Evolutionary conservation across 2,888 invertebrate species (phyloP).

Genomic region (Uropetala carovei): DNA sequence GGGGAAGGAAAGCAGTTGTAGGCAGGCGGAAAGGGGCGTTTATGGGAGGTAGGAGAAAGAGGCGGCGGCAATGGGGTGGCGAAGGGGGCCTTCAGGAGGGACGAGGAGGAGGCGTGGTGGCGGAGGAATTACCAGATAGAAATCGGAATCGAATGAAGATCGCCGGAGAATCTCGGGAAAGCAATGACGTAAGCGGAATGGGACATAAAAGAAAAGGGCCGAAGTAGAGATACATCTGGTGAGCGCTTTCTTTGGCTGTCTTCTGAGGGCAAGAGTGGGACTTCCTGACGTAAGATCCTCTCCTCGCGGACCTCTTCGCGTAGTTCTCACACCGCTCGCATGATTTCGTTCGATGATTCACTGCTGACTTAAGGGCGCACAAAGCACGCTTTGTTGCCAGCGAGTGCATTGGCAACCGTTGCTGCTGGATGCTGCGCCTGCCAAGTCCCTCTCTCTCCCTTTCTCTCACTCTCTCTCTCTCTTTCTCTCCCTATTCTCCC

Average conservation of each 20-base stretch:
- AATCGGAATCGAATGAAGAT: slow-evolving; percentile 58
- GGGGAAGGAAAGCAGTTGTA: background rate
- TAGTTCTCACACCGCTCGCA: slow-evolving; percentile 23
- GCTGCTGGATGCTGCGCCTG: slow-evolving; percentile 52
- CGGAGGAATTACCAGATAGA: slow-evolving; percentile 52
- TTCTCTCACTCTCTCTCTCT: background rate
- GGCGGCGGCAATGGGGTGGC: background rate
- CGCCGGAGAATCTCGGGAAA: slow-evolving; percentile 15
- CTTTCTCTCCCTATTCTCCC: background rate
- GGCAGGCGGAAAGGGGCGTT: background rate
- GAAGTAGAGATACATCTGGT: slow-evolving; percentile 5
- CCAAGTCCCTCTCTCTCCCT: background rate
- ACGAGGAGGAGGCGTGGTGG: slow-evolving; percentile 30
- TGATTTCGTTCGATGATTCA: slow-evolving; percentile 36
- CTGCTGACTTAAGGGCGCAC: slow-evolving; percentile 58
- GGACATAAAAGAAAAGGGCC: background rate
- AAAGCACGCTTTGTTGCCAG: slow-evolving; percentile 51
- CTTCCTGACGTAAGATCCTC: slow-evolving; percentile 20
- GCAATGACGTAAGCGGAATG: slow-evolving; percentile 27
- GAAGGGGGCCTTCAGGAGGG: background rate
- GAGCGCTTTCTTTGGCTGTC: slow-evolving; percentile 5
- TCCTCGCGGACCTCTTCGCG: background rate
- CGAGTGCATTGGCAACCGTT: slow-evolving; percentile 51
- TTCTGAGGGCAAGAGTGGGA: background rate
- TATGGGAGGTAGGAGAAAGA: background rate